phyloP scores from a whole-genome alignment of 2,797 vertebrate species.

The Pseudopleuronectes americanus region DNA sequence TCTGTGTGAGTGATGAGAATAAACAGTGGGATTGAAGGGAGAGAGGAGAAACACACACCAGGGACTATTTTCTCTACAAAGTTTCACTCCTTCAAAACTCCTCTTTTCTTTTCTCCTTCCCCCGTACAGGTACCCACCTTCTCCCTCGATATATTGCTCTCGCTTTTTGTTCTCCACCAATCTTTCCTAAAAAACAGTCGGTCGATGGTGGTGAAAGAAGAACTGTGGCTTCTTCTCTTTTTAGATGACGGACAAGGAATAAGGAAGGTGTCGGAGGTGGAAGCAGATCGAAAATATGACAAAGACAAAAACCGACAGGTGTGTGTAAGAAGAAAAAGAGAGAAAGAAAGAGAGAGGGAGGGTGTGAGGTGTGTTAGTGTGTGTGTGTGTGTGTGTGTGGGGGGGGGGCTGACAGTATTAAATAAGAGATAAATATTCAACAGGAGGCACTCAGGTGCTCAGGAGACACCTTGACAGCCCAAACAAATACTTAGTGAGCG shows the following conservation, averaged over 20 bases:
- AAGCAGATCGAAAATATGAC: not conserved
- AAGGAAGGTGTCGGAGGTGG: not conserved
- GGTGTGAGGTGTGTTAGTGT: constrained; percentile 47
- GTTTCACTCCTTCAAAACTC: constrained; percentile 22
- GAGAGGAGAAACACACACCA: constrained; percentile 20
- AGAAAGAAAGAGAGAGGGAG: constrained; percentile 8
- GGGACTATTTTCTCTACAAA: constrained; percentile 50
- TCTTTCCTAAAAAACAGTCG: constrained; percentile 10
- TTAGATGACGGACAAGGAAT: constrained; percentile 4
- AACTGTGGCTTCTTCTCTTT: not conserved
- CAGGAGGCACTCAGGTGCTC: constrained; percentile 69
- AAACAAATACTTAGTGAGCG: constrained; percentile 77
- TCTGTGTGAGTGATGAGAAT: constrained; percentile 53
- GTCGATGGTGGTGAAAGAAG: constrained; percentile 12
- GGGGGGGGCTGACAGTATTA: constrained; percentile 42
- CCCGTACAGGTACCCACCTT: constrained; percentile 10
- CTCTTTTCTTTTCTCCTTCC: constrained; percentile 31
- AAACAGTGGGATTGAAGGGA: constrained; percentile 47
- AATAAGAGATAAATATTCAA: constrained; percentile 80
- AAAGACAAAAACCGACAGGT: constrained; percentile 11
- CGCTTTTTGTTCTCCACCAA: constrained; percentile 40
- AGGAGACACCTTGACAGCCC: constrained; percentile 77
- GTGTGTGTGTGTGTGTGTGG: constrained; percentile 10
- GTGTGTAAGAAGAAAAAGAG: not conserved
- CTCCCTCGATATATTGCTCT: constrained; percentile 25